Base-by-base conservation (phyloP, 2,797 vertebrate genomes). In the Harpagifer antarcticus region DNA sequence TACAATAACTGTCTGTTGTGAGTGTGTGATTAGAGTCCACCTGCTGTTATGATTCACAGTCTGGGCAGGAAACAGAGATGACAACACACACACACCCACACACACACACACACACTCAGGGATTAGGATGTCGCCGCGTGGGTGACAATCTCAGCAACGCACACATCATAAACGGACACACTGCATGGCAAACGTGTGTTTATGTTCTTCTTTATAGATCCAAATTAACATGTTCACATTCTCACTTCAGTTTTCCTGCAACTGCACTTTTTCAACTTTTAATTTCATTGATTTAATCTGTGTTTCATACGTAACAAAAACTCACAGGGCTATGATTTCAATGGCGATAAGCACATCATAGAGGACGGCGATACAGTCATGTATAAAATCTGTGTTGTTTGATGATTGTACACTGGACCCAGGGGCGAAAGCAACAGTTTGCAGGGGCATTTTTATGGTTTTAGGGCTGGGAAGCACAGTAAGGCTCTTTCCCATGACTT, bases 1-100 rank as follows among this genome's bases (percentile, higher is more conserved):
- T 58, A 78, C 78, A 80, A 87, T 81, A 76, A 83, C 78, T 50
- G 76, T 69, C 68, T 70, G 72, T 66, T 74, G 37, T 37, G 79
- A 82, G 70, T 50, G 73, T 66, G 75, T 81, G 88, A 86, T 85
- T 90, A 78, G 87, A 90, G 87, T 93, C 82, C 90, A 91, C 77
- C 89, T 86, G 84, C 78, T 84, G 80, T 13, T 72, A 58, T 93
- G 87, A 92, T 86, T 93, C 91, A 89, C 67, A 68, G 92, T 88
- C 91, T 91, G 88, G 80, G 55, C 73, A 79, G 86, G 78, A 86
- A 81, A 78, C 50, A 58, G 45, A 69, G 75, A 85, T 76, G 78
- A 90, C 81, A 53, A 79, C 83, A n/a, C n/a, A n/a, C n/a, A n/a
- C n/a, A n/a, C n/a, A 85, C 83, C 84, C 76, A 68, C 74, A 48